Conservation (phyloP, 2,113 vertebrate genomes). For the Nymphicus hollandicus region DNA sequence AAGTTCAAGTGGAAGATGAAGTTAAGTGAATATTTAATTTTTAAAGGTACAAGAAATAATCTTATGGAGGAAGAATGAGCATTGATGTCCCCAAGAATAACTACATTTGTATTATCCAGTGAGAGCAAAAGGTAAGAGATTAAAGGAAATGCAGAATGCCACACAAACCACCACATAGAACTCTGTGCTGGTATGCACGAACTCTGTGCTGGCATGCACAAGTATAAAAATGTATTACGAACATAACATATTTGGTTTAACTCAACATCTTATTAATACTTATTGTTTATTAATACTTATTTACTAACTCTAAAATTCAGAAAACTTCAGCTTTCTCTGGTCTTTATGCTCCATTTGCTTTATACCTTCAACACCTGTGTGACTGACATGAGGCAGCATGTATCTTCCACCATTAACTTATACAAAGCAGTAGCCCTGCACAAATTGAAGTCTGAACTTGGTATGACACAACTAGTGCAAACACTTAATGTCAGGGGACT, state of each 20-base stretch:
- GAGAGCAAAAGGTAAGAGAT: background rate
- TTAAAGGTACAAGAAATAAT: background rate
- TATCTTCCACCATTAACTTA: fast-evolving
- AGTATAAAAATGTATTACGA: background rate
- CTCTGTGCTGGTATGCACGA: background rate
- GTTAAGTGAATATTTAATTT: background rate
- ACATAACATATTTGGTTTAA: fast-evolving
- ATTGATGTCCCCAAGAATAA: background rate
- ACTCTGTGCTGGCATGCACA: background rate
- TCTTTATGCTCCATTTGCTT: background rate
- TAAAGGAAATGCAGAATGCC: background rate
- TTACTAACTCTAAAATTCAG: background rate
- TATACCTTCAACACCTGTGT: background rate
- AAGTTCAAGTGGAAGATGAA: background rate
- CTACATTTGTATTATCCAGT: background rate
- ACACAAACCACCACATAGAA: background rate
- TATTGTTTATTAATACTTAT: background rate
- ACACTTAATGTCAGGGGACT: background rate
- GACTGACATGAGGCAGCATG: background rate
- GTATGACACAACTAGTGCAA: fast-evolving
- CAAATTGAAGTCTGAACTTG: background rate
- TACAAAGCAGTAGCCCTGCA: fast-evolving
- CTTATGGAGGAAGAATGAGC: background rate
- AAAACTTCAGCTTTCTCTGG: background rate
- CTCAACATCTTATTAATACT: background rate